Evolutionary conservation across 2,888 invertebrate genomes (phyloP), one percentile per base, ranked within the genome.

Genomic region (Caenorhabditis plicata): DNA sequence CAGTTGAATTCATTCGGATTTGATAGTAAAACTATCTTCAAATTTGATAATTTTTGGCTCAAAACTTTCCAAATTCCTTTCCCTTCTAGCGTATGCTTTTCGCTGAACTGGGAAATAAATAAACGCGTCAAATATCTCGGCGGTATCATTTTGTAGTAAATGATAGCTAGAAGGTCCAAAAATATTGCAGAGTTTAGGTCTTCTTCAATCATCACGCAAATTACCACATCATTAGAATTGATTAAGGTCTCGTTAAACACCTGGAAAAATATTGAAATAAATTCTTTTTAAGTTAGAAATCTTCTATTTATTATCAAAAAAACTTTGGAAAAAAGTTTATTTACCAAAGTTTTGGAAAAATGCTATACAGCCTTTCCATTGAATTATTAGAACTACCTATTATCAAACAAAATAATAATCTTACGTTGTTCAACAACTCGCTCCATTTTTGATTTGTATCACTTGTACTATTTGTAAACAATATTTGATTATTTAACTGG

Each of bases 61-160:
- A 60, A 4, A 23, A 43, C 43, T 26, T 53, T 54, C 60, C 60
- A 60, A 4, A 60, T 60, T 22, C 60, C 54, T 35, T 61, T 61
- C 31, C 61, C 61, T 51, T 61, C 61, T 13, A 61, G 20, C 9
- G 61, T 61, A 25, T 61, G 61, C 13, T 61, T 61, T 17, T 61
- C 61, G 32, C 61, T 48, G 31, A 61, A 61, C 43, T 66, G 58
- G 2, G 62, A 66, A 1, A 66, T 32, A 26, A 66, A 36, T 9
- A 60, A 41, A 25, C 54, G 27, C 7, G 54, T 39, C 8, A 60
- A 27, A 39, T 54, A 60, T 33, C 60, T 27, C 11, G 39, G 42
- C 11, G 60, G 60, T 3, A 60, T 32, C 33, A 47, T 31, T 43
- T 46, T 45, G 15, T 46, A 45, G 20, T 46, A 50, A 20, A 45